Percentiles rank a stretch among this genome's conserved stretches.
Evolutionary conservation across 1,140 invertebrate species (phyloP).

Genomic region (Drosophila mayri): DNA sequence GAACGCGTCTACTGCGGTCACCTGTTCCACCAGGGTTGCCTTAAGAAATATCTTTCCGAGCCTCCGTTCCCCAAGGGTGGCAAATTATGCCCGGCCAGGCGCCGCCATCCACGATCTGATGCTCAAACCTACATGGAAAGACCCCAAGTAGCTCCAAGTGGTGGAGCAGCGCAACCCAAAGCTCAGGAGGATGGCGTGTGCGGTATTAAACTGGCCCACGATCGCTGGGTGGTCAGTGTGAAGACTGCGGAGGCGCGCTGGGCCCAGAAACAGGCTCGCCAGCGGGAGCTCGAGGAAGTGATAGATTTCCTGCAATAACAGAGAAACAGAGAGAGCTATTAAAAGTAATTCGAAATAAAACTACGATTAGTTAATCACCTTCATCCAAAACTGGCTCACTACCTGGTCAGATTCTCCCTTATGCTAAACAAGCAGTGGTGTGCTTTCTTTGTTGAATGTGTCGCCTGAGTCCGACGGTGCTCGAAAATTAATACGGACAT

Average conservation of each 20-base stretch:
- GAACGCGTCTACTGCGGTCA: slow-evolving; percentile 92
- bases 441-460: too few relatives aligned
- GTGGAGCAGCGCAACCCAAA: neutral
- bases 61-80: slow-evolving; percentile 90
- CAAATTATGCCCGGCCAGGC: slow-evolving; percentile 85
- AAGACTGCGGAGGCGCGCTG: slow-evolving; percentile 91
- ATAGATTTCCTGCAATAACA: slow-evolving; percentile 88
- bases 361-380: too few relatives aligned
- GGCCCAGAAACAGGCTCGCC: slow-evolving; percentile 91
- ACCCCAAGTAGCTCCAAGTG: neutral
- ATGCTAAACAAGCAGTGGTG: too few relatives aligned
- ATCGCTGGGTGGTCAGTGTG: slow-evolving; percentile 90
- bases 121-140: slow-evolving; percentile 70
- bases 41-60: slow-evolving; percentile 90
- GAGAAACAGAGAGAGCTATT: too few relatives aligned
- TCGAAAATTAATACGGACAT: too few relatives aligned
- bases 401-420: too few relatives aligned
- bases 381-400: too few relatives aligned
- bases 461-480: too few relatives aligned
- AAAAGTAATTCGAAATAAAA: too few relatives aligned
- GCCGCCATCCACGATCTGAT: slow-evolving; percentile 79
- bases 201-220: slow-evolving; percentile 89
- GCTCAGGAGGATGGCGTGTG: slow-evolving; percentile 84
- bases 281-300: slow-evolving; percentile 91
- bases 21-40: slow-evolving; percentile 90